Percentiles rank a stretch among this genome's conserved stretches.
These are phyloP conservation scores for Merluccius polli DNA, from an alignment of 2,797 vertebrate genomes.

Conservation along the genomic window DNA sequence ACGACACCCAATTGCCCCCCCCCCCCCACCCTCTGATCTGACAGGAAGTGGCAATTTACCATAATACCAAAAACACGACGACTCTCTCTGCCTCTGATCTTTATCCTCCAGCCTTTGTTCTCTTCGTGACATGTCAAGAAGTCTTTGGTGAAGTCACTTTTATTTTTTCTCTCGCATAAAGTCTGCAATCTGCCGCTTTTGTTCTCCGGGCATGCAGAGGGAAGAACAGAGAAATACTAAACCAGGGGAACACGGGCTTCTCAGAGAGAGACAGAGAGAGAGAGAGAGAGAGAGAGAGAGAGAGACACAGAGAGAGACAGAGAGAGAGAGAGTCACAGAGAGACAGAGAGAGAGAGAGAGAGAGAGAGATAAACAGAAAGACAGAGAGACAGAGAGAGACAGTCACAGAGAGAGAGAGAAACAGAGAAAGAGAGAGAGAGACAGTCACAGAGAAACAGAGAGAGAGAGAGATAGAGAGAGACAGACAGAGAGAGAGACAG, in stretches of 20 bases:
- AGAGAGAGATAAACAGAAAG: too few species aligned
- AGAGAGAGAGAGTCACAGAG: not conserved
- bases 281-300: not conserved
- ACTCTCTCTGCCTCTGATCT: not conserved
- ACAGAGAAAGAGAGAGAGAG: not conserved
- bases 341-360: not conserved
- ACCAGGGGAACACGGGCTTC: not conserved
- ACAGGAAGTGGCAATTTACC: not conserved
- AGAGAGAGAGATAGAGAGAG: not conserved
- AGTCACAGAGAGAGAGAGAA: too few species aligned
- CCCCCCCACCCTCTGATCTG: not conserved
- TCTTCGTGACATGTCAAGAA: not conserved
- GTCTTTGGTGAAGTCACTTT: not conserved
- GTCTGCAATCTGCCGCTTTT: not conserved
- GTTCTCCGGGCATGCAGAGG: not conserved
- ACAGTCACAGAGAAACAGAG: not conserved
- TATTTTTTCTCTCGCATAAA: too few species aligned
- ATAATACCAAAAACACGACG: not conserved
- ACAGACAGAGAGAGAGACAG: slow-evolving; percentile 1
- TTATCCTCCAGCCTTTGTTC: not conserved
- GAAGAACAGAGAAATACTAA: not conserved
- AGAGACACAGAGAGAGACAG: not conserved
- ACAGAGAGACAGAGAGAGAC: too few species aligned
- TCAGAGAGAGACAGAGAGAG: not conserved
- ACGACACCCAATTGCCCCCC: not conserved